These are phyloP conservation scores for Xylota segnis DNA, from an alignment of 2,888 invertebrate genomes.

Conservation along the genomic window DNA sequence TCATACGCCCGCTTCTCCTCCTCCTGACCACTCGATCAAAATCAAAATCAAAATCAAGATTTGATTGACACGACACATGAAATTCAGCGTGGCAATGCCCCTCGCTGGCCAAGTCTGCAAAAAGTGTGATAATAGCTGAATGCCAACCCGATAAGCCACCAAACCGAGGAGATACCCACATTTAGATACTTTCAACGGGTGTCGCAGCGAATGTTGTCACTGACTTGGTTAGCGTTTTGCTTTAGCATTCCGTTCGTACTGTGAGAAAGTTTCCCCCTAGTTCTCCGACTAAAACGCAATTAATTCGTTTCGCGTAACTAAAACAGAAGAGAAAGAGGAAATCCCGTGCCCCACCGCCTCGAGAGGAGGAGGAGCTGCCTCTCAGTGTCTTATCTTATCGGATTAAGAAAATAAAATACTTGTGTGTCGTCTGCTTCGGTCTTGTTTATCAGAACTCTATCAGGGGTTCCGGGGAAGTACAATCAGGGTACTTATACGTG, in stretches of 20 bases:
- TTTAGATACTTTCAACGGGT: neutral
- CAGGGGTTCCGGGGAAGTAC: neutral
- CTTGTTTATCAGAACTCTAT: conserved; percentile 5
- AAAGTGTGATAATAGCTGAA: neutral
- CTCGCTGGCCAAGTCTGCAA: neutral
- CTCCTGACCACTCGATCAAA: too few species aligned
- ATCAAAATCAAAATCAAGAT: conserved; percentile 11
- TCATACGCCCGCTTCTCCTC: neutral
- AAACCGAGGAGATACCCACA: neutral
- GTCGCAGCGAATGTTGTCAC: neutral
- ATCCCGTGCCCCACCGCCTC: neutral
- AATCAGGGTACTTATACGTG: neutral
- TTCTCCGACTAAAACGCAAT: conserved; percentile 10
- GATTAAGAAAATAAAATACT: conserved; percentile 37
- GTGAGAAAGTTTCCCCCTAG: neutral
- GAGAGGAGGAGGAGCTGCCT: neutral
- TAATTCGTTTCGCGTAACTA: neutral
- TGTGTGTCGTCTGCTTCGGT: neutral
- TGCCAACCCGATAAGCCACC: neutral
- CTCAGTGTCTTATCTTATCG: conserved; percentile 46
- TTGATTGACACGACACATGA: conserved; percentile 10
- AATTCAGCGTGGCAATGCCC: conserved; percentile 1
- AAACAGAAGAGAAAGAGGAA: neutral
- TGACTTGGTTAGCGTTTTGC: neutral
- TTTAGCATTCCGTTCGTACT: neutral